A percentile compares a stretch with the other conserved stretches of the same genome.
These are phyloP conservation scores for Cotesia vestalis DNA, from an alignment of 1,140 invertebrate genomes.

Conservation along the genomic window DNA sequence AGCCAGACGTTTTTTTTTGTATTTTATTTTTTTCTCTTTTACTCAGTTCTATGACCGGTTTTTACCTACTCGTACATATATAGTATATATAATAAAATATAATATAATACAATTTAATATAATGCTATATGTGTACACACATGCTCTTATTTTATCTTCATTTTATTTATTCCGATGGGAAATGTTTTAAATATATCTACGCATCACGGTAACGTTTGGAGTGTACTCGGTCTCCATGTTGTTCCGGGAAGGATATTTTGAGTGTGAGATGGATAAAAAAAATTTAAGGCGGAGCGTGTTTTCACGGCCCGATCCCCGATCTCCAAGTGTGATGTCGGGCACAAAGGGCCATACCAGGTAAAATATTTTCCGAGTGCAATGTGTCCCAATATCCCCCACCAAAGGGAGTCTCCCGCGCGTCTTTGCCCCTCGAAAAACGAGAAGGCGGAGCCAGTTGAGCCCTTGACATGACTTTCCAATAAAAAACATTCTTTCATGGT, in stretches of 20 bases:
- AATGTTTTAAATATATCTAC: too few species aligned
- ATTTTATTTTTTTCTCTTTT: conserved; percentile 10
- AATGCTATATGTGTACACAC: too few species aligned
- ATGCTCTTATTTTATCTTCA: too few species aligned
- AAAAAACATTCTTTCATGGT: not conserved
- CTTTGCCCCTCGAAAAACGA: not conserved
- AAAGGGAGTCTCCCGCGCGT: not conserved
- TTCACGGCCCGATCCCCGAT: not conserved
- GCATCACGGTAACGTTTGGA: too few species aligned
- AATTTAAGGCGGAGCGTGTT: not conserved
- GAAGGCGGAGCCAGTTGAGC: not conserved
- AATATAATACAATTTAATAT: too few species aligned
- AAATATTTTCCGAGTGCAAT: conserved; percentile 16
- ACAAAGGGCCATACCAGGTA: not conserved
- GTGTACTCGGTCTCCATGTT: too few species aligned
- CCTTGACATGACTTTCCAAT: conserved; percentile 1
- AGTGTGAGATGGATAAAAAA: too few species aligned
- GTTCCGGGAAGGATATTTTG: too few species aligned
- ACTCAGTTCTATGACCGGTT: not conserved
- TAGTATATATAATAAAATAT: too few species aligned
- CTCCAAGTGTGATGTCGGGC: not conserved
- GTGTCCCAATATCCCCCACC: conserved; percentile 12
- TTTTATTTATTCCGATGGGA: too few species aligned
- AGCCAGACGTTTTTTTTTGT: not conserved
- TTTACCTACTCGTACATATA: not conserved